Percentiles rank a stretch among this genome's conserved stretches.
Conservation (phyloP, 2,888 invertebrate genomes). For the Chrysolina haemoptera region DNA sequence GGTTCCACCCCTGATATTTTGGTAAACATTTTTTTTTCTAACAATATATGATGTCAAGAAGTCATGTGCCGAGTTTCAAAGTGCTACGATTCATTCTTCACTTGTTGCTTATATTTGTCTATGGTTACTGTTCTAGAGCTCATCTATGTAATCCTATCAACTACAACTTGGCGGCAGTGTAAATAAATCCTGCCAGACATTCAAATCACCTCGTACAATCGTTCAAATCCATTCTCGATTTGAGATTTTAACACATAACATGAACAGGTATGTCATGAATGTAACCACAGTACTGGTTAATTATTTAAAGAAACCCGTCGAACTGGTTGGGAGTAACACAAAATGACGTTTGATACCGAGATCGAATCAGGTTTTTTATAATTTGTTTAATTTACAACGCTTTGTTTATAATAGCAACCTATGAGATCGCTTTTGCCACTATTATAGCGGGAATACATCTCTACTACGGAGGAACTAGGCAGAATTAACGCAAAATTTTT, state of each 20-base stretch:
- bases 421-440: slow-evolving; percentile 35
- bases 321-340: slow-evolving; percentile 40
- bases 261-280: slow-evolving; percentile 42
- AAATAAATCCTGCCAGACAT: background rate
- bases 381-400: slow-evolving; percentile 41
- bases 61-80: too few species aligned
- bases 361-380: slow-evolving; percentile 41
- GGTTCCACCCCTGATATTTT: too few species aligned
- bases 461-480: background rate
- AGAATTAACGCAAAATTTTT: background rate
- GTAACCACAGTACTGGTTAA: slow-evolving; percentile 42
- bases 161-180: background rate
- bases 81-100: too few species aligned
- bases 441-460: slow-evolving; percentile 26
- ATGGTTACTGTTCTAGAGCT: too few species aligned
- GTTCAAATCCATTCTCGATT: slow-evolving; percentile 40
- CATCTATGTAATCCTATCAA: background rate
- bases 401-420: slow-evolving; percentile 40
- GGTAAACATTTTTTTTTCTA: too few species aligned
- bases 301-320: slow-evolving; percentile 47
- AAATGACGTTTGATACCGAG: slow-evolving; percentile 41
- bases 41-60: too few species aligned
- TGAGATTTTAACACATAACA: slow-evolving; percentile 42
- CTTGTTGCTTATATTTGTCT: too few species aligned
- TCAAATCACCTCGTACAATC: slow-evolving; percentile 23